A percentile compares a stretch with the other conserved stretches of the same genome.
Conservation (phyloP, 2,797 vertebrate species). For the Chelon auratus region DNA sequence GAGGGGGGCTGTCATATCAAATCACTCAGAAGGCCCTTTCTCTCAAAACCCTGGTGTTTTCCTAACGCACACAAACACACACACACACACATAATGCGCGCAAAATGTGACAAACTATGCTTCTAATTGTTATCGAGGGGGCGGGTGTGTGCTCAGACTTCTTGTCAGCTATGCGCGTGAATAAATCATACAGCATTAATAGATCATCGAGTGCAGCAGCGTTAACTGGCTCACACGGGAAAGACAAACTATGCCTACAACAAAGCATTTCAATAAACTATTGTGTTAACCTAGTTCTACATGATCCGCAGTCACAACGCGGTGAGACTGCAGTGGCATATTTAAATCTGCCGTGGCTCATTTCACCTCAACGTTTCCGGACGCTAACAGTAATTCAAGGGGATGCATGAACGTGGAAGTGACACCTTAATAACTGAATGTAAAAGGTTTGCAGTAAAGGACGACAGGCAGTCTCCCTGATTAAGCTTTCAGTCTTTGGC, state of each 20-base stretch:
- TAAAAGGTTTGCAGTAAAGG: background rate
- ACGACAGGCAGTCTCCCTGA: background rate
- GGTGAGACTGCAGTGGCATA: background rate
- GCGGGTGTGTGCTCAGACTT: slow-evolving; percentile 7
- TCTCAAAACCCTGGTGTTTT: slow-evolving; percentile 35
- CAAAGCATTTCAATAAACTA: background rate
- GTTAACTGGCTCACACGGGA: background rate
- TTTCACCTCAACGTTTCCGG: slow-evolving; percentile 1
- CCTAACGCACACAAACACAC: background rate
- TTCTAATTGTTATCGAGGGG: slow-evolving; percentile 26
- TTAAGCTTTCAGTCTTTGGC: background rate
- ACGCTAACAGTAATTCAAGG: slow-evolving; percentile 2
- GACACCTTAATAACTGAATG: background rate
- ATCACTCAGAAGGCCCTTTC: slow-evolving; percentile 50
- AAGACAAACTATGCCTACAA: background rate
- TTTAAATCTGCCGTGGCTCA: background rate
- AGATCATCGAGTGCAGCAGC: slow-evolving; percentile 6
- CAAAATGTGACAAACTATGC: slow-evolving; percentile 10
- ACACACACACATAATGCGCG: background rate
- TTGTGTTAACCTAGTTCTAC: slow-evolving; percentile 3
- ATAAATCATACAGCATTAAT: slow-evolving; percentile 10
- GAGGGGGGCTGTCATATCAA: slow-evolving; percentile 65
- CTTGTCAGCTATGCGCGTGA: slow-evolving; percentile 5
- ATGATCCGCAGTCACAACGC: background rate
- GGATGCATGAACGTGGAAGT: background rate